Percentiles rank a stretch among this genome's conserved stretches.
Conservation (phyloP, 2,113 vertebrate species). For the Perca flavescens region DNA sequence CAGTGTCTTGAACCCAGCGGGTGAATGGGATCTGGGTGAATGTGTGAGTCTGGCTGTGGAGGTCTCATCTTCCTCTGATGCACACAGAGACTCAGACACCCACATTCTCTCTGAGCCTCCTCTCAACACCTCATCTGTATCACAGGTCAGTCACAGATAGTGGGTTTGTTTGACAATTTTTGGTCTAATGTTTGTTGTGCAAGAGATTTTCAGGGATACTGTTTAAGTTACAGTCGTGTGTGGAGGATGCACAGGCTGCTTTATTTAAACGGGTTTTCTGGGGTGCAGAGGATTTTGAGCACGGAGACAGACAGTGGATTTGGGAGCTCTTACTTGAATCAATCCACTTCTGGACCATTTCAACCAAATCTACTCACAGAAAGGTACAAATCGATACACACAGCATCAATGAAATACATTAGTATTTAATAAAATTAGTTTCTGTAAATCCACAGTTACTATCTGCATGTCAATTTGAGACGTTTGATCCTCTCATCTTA, state of each 20-base stretch:
- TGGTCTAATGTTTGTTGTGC: not conserved
- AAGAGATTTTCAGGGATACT: not conserved
- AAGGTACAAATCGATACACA: slow-evolving; percentile 61
- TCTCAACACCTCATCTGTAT: slow-evolving; percentile 47
- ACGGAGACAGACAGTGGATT: slow-evolving; percentile 80
- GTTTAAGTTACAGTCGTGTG: not conserved
- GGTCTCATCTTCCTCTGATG: slow-evolving; percentile 56
- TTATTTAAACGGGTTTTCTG: not conserved
- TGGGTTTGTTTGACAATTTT: not conserved
- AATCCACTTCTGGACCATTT: slow-evolving; percentile 57
- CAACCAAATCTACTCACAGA: slow-evolving; percentile 60
- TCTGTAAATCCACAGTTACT: not conserved
- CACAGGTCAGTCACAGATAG: slow-evolving; percentile 65
- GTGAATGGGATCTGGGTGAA: slow-evolving; percentile 57
- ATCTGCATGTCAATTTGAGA: rapidly evolving
- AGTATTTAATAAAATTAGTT: not conserved
- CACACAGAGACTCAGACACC: slow-evolving; percentile 27
- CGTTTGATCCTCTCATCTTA: not conserved
- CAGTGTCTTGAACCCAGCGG: slow-evolving; percentile 12
- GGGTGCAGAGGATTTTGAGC: slow-evolving; percentile 74
- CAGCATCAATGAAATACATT: not conserved
- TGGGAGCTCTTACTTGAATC: slow-evolving; percentile 76
- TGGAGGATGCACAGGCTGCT: not conserved
- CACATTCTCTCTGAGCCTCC: slow-evolving; percentile 29
- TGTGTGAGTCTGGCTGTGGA: slow-evolving; percentile 63